phyloP scores from a whole-genome alignment of 2,797 vertebrate genomes.

The Crocidura indochinensis region DNA sequence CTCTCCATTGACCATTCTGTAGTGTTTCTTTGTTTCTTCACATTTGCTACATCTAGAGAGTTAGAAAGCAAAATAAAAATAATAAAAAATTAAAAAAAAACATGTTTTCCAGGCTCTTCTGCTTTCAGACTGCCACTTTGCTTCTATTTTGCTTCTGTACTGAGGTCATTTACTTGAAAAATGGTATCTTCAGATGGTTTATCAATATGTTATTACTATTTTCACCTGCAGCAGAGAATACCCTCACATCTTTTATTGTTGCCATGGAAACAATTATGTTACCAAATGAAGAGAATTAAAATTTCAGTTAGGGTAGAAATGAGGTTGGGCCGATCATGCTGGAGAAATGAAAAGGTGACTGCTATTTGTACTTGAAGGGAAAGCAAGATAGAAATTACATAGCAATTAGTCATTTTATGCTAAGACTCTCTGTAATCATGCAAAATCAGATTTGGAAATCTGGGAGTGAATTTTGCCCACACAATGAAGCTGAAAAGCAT shows the following conservation, averaged over 20 bases:
- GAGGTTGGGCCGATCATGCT: slow-evolving; percentile 55
- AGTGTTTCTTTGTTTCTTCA: too few species aligned
- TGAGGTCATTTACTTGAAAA: slow-evolving; percentile 72
- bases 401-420: slow-evolving; percentile 63
- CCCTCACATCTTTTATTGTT: slow-evolving; percentile 66
- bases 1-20: not conserved
- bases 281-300: slow-evolving; percentile 68
- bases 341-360: slow-evolving; percentile 47
- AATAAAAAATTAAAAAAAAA: not conserved
- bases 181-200: slow-evolving; percentile 62
- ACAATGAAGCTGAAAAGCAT: not conserved
- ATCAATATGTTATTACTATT: slow-evolving; percentile 82
- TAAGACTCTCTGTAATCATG: not conserved
- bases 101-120: not conserved
- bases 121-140: slow-evolving; percentile 13
- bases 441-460: slow-evolving; percentile 12
- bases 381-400: slow-evolving; percentile 62
- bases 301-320: slow-evolving; percentile 74
- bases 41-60: too few species aligned
- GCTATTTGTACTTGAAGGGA: slow-evolving; percentile 35
- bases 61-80: not conserved
- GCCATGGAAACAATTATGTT: slow-evolving; percentile 73
- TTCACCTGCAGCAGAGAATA: slow-evolving; percentile 69
- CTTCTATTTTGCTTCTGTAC: slow-evolving; percentile 30
- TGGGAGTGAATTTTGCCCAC: slow-evolving; percentile 17